phyloP scores from a whole-genome alignment of 2,113 vertebrate genomes.

The Perognathus longimembris region DNA sequence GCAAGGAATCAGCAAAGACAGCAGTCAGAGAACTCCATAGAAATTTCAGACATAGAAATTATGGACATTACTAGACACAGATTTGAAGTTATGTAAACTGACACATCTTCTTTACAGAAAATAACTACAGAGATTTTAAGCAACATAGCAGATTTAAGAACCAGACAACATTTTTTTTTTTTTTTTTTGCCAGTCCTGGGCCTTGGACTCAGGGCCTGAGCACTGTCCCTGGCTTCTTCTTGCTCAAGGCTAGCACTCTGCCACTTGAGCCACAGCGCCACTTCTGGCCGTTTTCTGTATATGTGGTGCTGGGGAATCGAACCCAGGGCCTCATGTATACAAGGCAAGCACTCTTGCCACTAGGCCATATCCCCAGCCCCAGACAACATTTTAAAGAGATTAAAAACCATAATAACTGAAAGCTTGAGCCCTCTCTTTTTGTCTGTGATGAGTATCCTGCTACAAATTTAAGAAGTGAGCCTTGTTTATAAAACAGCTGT shows the following conservation, averaged over 20 bases:
- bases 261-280: too few species aligned
- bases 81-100: not conserved
- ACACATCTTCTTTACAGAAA: not conserved
- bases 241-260: too few species aligned
- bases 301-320: too few species aligned
- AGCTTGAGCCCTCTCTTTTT: not conserved
- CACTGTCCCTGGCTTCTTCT: too few species aligned
- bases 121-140: conserved; percentile 2
- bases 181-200: too few species aligned
- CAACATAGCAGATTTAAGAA: not conserved
- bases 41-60: not conserved
- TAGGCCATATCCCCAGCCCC: too few species aligned
- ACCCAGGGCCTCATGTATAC: too few species aligned
- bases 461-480: not conserved
- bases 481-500: not conserved
- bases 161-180: conserved; percentile 20
- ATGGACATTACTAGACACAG: not conserved
- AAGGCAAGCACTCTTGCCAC: too few species aligned
- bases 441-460: not conserved
- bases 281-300: too few species aligned
- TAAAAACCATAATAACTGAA: not conserved
- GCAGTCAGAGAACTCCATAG: not conserved
- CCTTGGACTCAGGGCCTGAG: too few species aligned
- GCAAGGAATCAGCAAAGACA: not conserved
- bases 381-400: conserved; percentile 50